Base-by-base conservation (phyloP, 2,113 vertebrate genomes). In the Papio anubis region DNA sequence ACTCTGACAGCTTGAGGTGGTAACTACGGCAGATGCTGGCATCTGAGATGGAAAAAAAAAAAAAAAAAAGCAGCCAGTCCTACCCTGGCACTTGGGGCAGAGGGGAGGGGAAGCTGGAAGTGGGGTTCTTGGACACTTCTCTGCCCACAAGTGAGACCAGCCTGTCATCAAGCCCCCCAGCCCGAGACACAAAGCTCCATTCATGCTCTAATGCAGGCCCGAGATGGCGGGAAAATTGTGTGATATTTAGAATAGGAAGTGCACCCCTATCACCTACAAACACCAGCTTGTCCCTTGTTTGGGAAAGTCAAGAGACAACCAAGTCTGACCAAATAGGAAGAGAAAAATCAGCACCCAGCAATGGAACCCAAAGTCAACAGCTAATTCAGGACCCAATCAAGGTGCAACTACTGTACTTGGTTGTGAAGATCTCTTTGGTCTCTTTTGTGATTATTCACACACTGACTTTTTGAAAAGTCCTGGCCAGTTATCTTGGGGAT, bases 101-200 rank as follows among this genome's bases (percentile, higher is more conserved):
- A 32, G 0, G 55, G 38, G 38, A 13, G 35, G 52, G 12, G 30
- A 32, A 50, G 68, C 59, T 6, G 10, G 17, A 80, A 73, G 32
- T 2, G 23, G 88, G 32, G 68, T 9, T 70, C n/a, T 52, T 45
- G 40, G 43, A 48, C 68, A 43, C 55, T 57, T n/a, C 55, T 14
- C n/a, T 2, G 6, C 35, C 38, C 55, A 59, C 75, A 2, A 0
- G 75, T 1, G 86, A 61, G 70, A 30, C 75, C 66, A 14, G 48
- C 25, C 27, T 0, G 1, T 23, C 0, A 1, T 75, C 89, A 78
- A 72, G 25, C 43, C 59, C 64, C n/a, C 30, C 21, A 5, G n/a
- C 9, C 35, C 35, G n/a, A 18, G 40, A 76, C 75, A 78, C 93
- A 93, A 86, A 78, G 68, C 86, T 70, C 16, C 59, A n/a, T 90